Percentiles rank a stretch among this genome's conserved stretches.
phyloP scores from a whole-genome alignment of 2,888 invertebrate species.

The Lithophane ornitopus region DNA sequence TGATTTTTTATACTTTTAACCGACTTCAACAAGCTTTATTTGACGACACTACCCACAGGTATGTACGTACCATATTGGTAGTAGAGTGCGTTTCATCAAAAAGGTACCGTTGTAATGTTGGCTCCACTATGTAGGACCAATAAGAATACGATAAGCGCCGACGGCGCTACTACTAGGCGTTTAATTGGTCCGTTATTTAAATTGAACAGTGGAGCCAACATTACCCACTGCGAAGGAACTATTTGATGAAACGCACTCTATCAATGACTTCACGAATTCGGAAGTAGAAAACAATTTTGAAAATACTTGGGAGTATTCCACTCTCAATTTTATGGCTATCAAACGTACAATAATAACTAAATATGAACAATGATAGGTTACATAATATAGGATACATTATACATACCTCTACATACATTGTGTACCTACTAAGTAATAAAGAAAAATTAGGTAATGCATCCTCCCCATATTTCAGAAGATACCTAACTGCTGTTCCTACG shows the following conservation, averaged over 20 bases:
- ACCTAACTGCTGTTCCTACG: not conserved
- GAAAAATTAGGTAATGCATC: not conserved
- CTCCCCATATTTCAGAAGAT: not conserved
- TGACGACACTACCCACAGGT: not conserved
- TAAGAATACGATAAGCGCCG: no score
- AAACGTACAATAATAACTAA: not conserved
- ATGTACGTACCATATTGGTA: not conserved
- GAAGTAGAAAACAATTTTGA: not conserved
- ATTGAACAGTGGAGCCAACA: no score
- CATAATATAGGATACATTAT: not conserved
- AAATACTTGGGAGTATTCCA: not conserved
- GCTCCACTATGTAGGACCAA: no score
- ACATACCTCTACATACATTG: not conserved
- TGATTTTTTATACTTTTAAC: not conserved
- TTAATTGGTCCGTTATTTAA: no score
- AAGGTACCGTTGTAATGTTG: no score
- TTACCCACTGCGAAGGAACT: no score
- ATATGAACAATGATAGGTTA: not conserved
- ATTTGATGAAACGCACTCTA: no score
- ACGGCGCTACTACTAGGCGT: no score
- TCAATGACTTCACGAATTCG: not conserved
- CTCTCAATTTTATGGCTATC: not conserved
- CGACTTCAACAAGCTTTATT: not conserved
- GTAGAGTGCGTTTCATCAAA: no score
- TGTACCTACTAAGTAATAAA: not conserved